Conservation (phyloP, 2,797 vertebrate species). For the Enteromius viviparus region DNA sequence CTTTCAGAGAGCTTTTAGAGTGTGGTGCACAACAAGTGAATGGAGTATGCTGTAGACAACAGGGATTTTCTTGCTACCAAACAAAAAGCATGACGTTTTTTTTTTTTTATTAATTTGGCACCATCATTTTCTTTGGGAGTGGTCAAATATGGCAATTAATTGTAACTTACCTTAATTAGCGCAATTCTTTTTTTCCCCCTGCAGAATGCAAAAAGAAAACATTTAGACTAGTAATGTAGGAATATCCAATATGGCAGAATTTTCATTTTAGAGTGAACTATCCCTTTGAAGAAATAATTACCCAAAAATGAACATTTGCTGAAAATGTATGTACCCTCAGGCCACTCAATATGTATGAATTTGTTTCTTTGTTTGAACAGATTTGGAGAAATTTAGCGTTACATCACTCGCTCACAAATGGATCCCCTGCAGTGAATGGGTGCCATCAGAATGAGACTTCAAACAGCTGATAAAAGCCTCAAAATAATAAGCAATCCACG, state of each 20-base stretch:
- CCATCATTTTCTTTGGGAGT: not conserved
- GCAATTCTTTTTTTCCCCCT: not conserved
- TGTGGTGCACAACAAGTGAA: constrained; percentile 8
- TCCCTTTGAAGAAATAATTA: not conserved
- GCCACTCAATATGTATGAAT: not conserved
- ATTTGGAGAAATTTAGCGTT: not conserved
- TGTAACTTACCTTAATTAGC: not conserved
- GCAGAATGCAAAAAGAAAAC: not conserved
- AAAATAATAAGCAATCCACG: not conserved
- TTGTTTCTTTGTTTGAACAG: not conserved
- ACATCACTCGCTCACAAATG: not conserved
- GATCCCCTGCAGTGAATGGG: not conserved
- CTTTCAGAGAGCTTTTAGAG: constrained; percentile 22
- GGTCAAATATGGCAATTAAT: not conserved
- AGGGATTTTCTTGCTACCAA: not conserved
- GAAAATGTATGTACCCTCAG: not conserved
- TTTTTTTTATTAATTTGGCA: not conserved
- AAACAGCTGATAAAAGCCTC: not conserved
- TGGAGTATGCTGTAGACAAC: constrained; percentile 5
- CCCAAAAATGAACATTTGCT: not conserved
- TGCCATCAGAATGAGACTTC: not conserved
- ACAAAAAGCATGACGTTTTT: not conserved
- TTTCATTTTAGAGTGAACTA: not conserved
- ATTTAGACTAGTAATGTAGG: not conserved
- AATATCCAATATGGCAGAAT: not conserved